phyloP scores from a whole-genome alignment of 2,888 invertebrate genomes.

The Ornithoptera alexandrae region DNA sequence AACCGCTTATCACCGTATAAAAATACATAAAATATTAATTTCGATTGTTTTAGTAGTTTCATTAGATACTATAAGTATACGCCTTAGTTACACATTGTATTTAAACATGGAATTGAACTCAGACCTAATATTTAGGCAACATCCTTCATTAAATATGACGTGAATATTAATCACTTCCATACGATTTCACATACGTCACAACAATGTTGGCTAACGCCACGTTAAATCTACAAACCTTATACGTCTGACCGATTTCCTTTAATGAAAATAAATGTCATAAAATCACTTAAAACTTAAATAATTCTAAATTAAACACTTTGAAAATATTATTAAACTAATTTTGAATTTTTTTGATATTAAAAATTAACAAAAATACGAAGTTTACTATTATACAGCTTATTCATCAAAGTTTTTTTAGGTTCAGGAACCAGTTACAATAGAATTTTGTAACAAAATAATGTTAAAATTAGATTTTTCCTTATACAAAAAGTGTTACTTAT shows the following conservation, averaged over 20 bases:
- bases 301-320: neutral
- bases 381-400: too few species aligned
- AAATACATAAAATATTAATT: too few species aligned
- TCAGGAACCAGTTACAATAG: too few species aligned
- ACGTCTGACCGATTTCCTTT: neutral
- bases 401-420: too few species aligned
- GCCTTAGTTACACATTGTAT: constrained; percentile 16
- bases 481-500: too few species aligned
- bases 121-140: constrained; percentile 38
- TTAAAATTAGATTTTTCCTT: too few species aligned
- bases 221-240: constrained; percentile 19
- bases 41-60: too few species aligned
- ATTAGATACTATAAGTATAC: neutral
- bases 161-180: constrained; percentile 57
- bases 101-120: constrained; percentile 35
- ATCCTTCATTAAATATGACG: constrained; percentile 54
- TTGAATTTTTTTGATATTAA: too few species aligned
- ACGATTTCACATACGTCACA: constrained; percentile 58
- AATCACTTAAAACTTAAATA: neutral
- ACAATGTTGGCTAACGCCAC: constrained; percentile 35
- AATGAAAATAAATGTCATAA: neutral
- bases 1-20: too few species aligned
- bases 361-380: too few species aligned
- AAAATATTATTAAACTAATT: too few species aligned
- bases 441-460: too few species aligned